Evolutionary conservation across 1,140 invertebrate genomes (phyloP), one percentile per base, ranked within the genome.

Genomic region (Neodiprion virginianus): DNA sequence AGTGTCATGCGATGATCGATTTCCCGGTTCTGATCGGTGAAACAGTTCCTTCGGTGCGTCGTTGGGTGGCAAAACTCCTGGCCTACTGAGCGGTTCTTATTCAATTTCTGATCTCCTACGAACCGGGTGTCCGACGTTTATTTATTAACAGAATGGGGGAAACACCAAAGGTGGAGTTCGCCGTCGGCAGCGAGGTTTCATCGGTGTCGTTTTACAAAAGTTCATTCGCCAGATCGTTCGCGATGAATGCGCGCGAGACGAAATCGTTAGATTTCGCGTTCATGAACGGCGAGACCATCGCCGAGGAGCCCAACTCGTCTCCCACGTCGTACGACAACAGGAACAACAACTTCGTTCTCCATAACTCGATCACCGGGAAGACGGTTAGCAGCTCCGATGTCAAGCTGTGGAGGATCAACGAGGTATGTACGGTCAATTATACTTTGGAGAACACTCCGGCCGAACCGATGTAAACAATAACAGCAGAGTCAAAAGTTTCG

Each of bases 141-240:
- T 4, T 61, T 8, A 61, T 61, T 61, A 1, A 8, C 53, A 12
- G 53, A 61, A 69, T 69, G 67, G 82, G 84, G 12, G 75, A 75
- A 47, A 72, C 69, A 11, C 76, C 79, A 70, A 84, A 82, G 75
- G 76, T 88, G 71, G 79, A 88, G 74, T 89, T 89, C 74, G 87
- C 85, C 53, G 78, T 89, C 21, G 88, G 88, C 7, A 86, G 85
- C 72, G 83, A 87, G 74, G 85, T 87, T 66, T 88, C 86, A 12
- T 76, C 83, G 7, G 82, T 82, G 11, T 82, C 85, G 68, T 88
- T 85, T 72, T 90, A 89, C 74, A 89, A 90, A 78, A 89, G 88
- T 74, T 85, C 84, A 12, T 90, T 88, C 73, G 89, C 89, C 9
- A 82, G 88, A 21, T 86, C 88, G 0, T 82, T 90, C 72, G 83